These are phyloP conservation scores for Heteromurus nitidus DNA, from an alignment of 2,888 invertebrate species.

Conservation along the genomic window DNA sequence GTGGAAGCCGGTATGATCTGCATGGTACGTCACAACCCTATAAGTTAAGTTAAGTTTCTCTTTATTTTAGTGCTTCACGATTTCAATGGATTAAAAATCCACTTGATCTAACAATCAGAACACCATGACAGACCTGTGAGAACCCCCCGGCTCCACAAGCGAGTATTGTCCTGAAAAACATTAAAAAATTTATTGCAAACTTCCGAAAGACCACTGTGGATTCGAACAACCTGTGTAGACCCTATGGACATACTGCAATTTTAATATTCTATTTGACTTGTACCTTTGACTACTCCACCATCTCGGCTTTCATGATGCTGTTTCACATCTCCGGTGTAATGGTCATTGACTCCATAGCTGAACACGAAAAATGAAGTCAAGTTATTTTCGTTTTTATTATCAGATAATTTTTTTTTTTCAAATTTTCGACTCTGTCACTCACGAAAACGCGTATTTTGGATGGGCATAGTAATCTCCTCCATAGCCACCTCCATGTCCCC, in stretches of 20 bases:
- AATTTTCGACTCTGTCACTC: not conserved
- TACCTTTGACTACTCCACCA: slow-evolving; percentile 82
- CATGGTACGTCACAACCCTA: slow-evolving; percentile 84
- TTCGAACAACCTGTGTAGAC: no score
- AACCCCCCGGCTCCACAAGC: slow-evolving; percentile 85
- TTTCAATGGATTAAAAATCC: no score
- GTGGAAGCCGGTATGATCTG: slow-evolving; percentile 86
- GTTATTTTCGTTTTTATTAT: not conserved
- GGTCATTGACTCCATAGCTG: slow-evolving; percentile 69
- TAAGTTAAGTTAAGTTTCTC: no score
- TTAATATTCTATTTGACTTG: no score
- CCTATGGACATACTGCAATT: no score
- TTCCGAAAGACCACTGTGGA: no score
- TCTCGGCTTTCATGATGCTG: slow-evolving; percentile 84
- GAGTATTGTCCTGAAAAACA: slow-evolving; percentile 82
- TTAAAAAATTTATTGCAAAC: no score
- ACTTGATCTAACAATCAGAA: no score
- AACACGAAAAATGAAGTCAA: no score
- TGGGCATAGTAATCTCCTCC: slow-evolving; percentile 61
- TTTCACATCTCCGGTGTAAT: slow-evolving; percentile 75
- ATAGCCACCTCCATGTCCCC: slow-evolving; percentile 49
- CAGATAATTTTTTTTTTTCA: not conserved
- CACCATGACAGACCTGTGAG: no score
- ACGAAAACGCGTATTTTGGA: slow-evolving; percentile 63
- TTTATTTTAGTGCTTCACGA: no score